Evolutionary conservation across 2,888 invertebrate genomes (phyloP).

Genomic region (Pheosia gnoma): DNA sequence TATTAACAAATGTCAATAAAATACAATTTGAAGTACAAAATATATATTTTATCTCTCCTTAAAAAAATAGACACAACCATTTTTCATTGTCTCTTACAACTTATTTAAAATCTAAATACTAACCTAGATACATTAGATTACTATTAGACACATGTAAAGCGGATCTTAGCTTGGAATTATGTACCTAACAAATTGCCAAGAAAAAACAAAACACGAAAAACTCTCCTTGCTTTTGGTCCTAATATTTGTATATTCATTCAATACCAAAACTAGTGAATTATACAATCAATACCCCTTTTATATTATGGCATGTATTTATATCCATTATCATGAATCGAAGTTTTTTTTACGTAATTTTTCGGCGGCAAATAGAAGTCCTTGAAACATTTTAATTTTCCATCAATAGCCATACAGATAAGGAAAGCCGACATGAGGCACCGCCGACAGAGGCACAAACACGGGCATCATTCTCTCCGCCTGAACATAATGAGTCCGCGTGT

Average conservation of each 20-base stretch:
- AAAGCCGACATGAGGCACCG: constrained; percentile 71
- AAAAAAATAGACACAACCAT: constrained; percentile 25
- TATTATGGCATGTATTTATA: no score
- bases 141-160: background rate
- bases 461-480: constrained; percentile 86
- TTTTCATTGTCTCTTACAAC: background rate
- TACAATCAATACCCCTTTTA: no score
- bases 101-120: constrained; percentile 12
- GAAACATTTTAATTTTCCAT: constrained; percentile 22
- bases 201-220: no score
- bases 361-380: background rate
- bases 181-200: background rate
- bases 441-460: constrained; percentile 85
- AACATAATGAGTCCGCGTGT: constrained; percentile 92
- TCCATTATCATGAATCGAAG: no score
- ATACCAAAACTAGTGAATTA: background rate
- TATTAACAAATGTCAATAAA: background rate
- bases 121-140: no score
- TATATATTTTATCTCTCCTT: constrained; percentile 28
- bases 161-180: background rate
- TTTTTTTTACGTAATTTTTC: no score
- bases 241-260: background rate
- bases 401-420: constrained; percentile 85
- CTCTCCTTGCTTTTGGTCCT: background rate
- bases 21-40: constrained; percentile 10